Conservation (phyloP, 1,140 invertebrate genomes). For the Bombus vancouverensis region DNA sequence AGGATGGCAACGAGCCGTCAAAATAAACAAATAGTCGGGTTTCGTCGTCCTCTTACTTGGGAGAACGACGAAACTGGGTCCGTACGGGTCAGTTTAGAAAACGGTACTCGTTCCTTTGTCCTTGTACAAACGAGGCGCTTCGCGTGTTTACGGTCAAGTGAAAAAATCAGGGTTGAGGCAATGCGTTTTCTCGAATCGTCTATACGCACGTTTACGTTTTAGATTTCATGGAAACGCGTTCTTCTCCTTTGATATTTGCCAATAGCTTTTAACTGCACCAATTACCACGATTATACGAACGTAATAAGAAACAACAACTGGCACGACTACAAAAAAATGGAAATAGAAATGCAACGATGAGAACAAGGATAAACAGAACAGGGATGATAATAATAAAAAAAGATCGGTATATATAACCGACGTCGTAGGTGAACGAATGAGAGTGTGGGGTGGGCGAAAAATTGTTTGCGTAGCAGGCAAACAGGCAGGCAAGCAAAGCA, state of each 20-base stretch:
- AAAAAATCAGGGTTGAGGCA: background rate
- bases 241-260: background rate
- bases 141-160: conserved; percentile 8
- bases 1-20: conserved; percentile 3
- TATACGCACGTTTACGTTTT: background rate
- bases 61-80: conserved; percentile 44
- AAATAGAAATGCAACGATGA: background rate
- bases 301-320: background rate
- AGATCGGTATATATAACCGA: background rate
- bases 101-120: conserved; percentile 18
- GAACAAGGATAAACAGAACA: too few relatives aligned
- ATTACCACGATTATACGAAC: too few relatives aligned
- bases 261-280: rapidly evolving
- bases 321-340: background rate
- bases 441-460: conserved; percentile 56
- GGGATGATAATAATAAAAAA: background rate
- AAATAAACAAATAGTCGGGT: conserved; percentile 53
- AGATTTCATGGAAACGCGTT: too few relatives aligned
- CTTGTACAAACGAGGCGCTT: background rate
- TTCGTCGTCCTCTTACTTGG: background rate
- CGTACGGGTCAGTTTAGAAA: background rate
- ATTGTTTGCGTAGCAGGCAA: conserved; percentile 71
- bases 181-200: background rate
- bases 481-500: conserved; percentile 7
- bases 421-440: background rate